phyloP scores from a whole-genome alignment of 2,113 vertebrate genomes.

The Mohoua ochrocephala region DNA sequence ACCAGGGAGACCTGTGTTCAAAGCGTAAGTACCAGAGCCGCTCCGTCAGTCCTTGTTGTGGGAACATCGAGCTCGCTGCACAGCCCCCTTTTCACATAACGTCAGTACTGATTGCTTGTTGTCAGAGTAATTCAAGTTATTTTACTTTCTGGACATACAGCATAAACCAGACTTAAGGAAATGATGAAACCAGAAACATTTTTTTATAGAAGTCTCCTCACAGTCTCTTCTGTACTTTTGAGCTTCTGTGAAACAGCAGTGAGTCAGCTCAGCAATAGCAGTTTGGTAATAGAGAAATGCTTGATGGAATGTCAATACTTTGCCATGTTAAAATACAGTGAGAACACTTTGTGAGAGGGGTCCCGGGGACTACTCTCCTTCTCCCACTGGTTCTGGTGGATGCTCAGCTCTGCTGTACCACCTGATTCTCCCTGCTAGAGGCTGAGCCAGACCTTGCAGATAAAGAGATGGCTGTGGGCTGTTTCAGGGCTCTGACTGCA shows the following conservation, averaged over 20 bases:
- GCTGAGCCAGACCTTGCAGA: background rate
- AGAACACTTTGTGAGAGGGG: background rate
- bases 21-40: slow-evolving; percentile 75
- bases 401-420: background rate
- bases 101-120: background rate
- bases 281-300: background rate
- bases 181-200: background rate
- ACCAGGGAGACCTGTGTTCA: slow-evolving; percentile 86
- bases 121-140: background rate
- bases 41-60: background rate
- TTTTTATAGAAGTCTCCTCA: background rate
- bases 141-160: background rate
- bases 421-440: background rate
- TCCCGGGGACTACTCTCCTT: background rate
- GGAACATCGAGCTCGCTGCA: background rate
- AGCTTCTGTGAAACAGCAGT: background rate
- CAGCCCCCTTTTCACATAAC: background rate
- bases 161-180: background rate
- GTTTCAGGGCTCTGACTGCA: background rate
- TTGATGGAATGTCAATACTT: background rate
- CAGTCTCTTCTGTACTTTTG: background rate
- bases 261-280: background rate
- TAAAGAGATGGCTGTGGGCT: background rate
- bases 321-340: background rate
- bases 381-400: background rate